phyloP scores from a whole-genome alignment of 2,797 vertebrate species.

The Mormyrus proboscirostris region DNA sequence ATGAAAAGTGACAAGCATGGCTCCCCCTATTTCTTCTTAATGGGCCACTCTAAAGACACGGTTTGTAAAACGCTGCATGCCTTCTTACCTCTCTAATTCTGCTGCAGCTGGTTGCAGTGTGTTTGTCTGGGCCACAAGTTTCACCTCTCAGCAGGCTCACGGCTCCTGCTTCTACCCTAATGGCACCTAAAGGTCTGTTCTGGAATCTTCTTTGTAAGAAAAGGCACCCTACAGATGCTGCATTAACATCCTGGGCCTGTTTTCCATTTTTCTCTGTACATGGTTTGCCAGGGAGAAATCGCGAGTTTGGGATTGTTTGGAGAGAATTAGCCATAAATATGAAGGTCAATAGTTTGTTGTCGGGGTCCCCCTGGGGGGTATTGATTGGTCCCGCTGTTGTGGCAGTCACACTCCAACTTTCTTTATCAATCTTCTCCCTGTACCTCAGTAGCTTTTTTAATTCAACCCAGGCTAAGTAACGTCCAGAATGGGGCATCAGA shows the following conservation, averaged over 20 bases:
- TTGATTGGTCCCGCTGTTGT: not conserved
- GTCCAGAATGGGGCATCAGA: not conserved
- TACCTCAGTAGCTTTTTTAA: not conserved
- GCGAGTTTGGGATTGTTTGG: not conserved
- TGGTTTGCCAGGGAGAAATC: not conserved
- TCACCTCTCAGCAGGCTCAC: not conserved
- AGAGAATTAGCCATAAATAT: not conserved
- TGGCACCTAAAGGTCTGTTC: not conserved
- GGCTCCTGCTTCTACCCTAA: not conserved
- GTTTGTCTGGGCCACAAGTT: not conserved
- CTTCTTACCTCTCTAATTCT: constrained; percentile 71
- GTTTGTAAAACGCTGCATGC: constrained; percentile 94
- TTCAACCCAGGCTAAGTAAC: not conserved
- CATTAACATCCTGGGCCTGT: not conserved
- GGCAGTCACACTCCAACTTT: not conserved
- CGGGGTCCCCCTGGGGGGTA: not conserved
- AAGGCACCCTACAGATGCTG: not conserved
- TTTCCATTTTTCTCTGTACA: not conserved
- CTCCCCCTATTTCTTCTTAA: constrained; percentile 99
- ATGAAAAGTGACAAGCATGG: constrained; percentile 99
- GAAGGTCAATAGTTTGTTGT: not conserved
- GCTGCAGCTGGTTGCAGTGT: constrained; percentile 34
- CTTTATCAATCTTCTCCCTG: not conserved
- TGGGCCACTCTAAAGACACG: constrained; percentile 99
- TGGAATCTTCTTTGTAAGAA: not conserved